Evolutionary conservation across 1,140 invertebrate genomes (phyloP).

Genomic region (Sitophilus oryzae): DNA sequence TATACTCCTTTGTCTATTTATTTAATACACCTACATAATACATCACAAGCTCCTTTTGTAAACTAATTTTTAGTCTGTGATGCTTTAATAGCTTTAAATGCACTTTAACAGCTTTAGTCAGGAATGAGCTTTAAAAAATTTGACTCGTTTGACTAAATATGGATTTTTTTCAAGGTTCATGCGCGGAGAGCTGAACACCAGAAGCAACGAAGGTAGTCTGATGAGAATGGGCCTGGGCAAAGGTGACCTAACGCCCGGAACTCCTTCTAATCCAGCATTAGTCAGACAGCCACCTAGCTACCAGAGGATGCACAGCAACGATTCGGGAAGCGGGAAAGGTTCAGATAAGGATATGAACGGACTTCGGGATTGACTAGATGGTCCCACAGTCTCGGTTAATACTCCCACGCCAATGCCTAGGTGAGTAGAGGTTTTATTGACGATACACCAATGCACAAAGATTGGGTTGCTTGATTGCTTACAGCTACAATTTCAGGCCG

Average conservation of each 20-base stretch:
- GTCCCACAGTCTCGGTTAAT: slow-evolving; percentile 47
- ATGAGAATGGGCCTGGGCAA: slow-evolving; percentile 46
- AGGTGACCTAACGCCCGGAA: slow-evolving; percentile 58
- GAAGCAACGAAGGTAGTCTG: slow-evolving; percentile 37
- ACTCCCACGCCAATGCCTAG: slow-evolving; percentile 38
- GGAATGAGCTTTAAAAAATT: not conserved
- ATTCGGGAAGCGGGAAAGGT: slow-evolving; percentile 60
- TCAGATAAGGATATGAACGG: slow-evolving; percentile 60
- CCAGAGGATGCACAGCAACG: slow-evolving; percentile 80
- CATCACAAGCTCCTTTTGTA: not conserved
- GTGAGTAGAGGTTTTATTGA: slow-evolving; percentile 22
- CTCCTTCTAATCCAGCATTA: slow-evolving; percentile 54
- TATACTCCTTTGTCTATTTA: not conserved
- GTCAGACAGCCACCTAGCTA: slow-evolving; percentile 63
- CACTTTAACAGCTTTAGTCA: no score
- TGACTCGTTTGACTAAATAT: not conserved
- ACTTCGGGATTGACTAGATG: slow-evolving; percentile 66
- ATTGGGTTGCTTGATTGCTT: no score
- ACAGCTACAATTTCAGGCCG: no score
- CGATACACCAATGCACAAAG: no score
- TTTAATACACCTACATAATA: no score
- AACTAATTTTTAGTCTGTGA: no score
- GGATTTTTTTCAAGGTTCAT: slow-evolving; percentile 58
- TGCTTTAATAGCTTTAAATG: no score
- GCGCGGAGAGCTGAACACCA: slow-evolving; percentile 62